Conservation (phyloP, 2,888 invertebrate genomes). For the Agriopis marginaria region DNA sequence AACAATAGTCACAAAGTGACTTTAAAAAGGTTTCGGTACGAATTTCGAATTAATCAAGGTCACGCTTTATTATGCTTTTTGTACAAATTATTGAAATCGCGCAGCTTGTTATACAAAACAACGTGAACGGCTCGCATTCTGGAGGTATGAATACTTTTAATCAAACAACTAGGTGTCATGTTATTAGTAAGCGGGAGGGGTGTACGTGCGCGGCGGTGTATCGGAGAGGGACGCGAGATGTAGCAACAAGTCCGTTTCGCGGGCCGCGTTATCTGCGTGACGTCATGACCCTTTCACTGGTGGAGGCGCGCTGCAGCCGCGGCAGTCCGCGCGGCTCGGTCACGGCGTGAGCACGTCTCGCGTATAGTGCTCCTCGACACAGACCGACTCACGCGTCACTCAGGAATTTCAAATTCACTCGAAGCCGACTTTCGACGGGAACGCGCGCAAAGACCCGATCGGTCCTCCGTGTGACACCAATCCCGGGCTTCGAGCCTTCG, state of each 20-base stretch:
- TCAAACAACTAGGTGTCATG: constrained; percentile 64
- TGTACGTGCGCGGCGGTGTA: constrained; percentile 54
- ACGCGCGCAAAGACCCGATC: constrained; percentile 70
- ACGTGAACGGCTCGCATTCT: constrained; percentile 53
- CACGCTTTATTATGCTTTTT: constrained; percentile 42
- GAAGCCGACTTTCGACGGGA: constrained; percentile 56
- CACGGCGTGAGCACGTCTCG: constrained; percentile 79
- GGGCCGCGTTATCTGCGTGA: constrained; percentile 5
- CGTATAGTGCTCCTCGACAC: constrained; percentile 73
- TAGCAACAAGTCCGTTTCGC: constrained; percentile 78
- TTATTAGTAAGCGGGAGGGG: constrained; percentile 70
- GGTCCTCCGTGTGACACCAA: constrained; percentile 70
- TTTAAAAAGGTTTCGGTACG: constrained; percentile 12
- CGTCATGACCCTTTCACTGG: constrained; percentile 67
- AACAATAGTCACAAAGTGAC: constrained; percentile 42
- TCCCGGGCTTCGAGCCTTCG: constrained; percentile 36
- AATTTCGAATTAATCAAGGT: constrained; percentile 37
- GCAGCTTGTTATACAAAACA: constrained; percentile 57
- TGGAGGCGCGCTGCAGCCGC: constrained; percentile 63
- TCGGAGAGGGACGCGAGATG: constrained; percentile 62
- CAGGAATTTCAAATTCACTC: constrained; percentile 55
- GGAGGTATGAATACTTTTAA: constrained; percentile 60
- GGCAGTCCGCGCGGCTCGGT: constrained; percentile 85
- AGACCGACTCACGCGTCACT: constrained; percentile 70
- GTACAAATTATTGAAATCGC: constrained; percentile 46